Percentiles rank a stretch among this genome's conserved stretches.
These are phyloP conservation scores for Bombylius major DNA, from an alignment of 2,888 invertebrate genomes.

Conservation along the genomic window DNA sequence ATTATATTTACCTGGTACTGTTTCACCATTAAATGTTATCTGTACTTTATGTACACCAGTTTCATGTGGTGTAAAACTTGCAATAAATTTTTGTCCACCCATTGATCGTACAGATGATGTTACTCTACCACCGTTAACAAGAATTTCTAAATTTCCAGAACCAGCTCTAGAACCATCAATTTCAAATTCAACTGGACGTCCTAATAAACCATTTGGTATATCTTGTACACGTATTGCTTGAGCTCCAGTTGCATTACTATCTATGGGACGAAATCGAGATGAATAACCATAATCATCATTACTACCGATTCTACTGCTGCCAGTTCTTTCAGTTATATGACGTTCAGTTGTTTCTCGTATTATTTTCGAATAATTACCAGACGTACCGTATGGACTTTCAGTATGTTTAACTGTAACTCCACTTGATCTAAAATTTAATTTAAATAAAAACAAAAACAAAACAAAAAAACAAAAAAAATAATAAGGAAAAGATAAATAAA, in stretches of 20 bases:
- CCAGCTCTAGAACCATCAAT: constrained; percentile 95
- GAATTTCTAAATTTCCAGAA: constrained; percentile 88
- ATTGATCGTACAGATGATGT: constrained; percentile 86
- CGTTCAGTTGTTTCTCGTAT: constrained; percentile 35
- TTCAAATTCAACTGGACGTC: constrained; percentile 90
- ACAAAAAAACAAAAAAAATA: background rate
- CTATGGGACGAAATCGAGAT: constrained; percentile 37
- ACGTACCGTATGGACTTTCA: constrained; percentile 30
- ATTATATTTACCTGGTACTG: constrained; percentile 66
- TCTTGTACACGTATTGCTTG: constrained; percentile 73
- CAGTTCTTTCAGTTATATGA: constrained; percentile 29
- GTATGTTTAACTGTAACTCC: constrained; percentile 34
- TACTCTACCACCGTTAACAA: constrained; percentile 89
- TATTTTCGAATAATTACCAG: constrained; percentile 33
- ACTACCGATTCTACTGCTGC: constrained; percentile 7
- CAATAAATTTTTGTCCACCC: constrained; percentile 78
- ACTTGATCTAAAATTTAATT: constrained; percentile 25
- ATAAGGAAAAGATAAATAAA: too few species aligned
- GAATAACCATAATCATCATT: constrained; percentile 7
- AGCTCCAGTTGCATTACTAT: constrained; percentile 58
- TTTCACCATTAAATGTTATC: constrained; percentile 88
- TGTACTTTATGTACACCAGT: constrained; percentile 76
- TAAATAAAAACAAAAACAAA: background rate
- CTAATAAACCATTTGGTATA: constrained; percentile 75
- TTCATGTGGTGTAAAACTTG: constrained; percentile 86